Conservation (phyloP, 2,888 invertebrate genomes). For the Physocephala rufipes region DNA sequence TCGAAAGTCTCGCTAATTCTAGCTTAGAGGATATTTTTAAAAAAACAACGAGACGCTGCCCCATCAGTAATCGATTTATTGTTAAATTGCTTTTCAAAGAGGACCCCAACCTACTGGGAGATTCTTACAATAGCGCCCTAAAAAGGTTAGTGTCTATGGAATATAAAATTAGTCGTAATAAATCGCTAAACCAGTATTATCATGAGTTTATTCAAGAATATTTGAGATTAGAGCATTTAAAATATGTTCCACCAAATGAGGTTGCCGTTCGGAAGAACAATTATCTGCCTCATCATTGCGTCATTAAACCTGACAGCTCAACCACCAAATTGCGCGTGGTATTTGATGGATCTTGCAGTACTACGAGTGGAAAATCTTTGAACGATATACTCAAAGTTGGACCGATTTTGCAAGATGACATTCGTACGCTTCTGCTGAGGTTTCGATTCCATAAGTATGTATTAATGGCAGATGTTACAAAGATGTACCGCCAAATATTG, state of each 20-base stretch:
- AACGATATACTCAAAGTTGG: conserved; percentile 36
- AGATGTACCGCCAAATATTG: conserved; percentile 13
- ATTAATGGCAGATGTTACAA: conserved; percentile 20
- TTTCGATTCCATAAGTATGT: too few relatives aligned
- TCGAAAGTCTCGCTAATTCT: too few relatives aligned
- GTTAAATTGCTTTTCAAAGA: neutral
- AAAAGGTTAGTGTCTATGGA: neutral
- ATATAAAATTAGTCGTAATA: neutral
- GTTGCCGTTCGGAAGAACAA: neutral
- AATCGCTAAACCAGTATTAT: neutral
- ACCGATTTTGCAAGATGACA: conserved; percentile 23
- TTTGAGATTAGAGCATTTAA: neutral
- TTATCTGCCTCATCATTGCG: neutral
- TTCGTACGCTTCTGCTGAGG: neutral
- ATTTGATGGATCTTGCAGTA: conserved; percentile 30
- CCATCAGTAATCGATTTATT: neutral
- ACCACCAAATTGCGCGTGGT: conserved; percentile 23
- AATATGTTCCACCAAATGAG: neutral
- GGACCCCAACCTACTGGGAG: neutral
- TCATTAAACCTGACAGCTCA: conserved; percentile 21
- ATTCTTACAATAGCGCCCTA: neutral
- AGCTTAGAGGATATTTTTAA: neutral
- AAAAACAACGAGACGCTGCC: neutral
- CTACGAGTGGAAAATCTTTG: conserved; percentile 35
- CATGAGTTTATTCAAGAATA: neutral